phyloP scores from a whole-genome alignment of 1,140 invertebrate species.

The Bombyx mandarina region DNA sequence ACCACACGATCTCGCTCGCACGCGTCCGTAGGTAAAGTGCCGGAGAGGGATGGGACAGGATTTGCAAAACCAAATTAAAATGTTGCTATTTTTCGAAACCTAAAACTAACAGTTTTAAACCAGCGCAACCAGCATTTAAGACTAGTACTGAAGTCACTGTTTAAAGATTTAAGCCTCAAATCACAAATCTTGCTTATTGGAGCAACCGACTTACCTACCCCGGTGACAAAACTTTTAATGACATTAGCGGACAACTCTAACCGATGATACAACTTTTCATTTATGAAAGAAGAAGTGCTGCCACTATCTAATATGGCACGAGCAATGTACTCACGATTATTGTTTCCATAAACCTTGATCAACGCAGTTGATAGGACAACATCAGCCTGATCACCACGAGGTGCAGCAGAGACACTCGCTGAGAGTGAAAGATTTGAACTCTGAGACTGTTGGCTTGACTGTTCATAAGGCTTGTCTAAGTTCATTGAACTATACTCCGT shows the following conservation, averaged over 20 bases:
- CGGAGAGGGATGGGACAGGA: too few species aligned
- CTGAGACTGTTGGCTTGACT: neutral
- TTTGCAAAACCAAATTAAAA: too few species aligned
- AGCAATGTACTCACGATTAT: neutral
- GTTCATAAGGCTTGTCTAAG: neutral
- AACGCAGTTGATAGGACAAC: neutral
- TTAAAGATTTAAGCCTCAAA: neutral
- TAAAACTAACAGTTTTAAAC: too few species aligned
- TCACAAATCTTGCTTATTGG: neutral
- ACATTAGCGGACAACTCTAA: neutral
- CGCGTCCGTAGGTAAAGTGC: too few species aligned
- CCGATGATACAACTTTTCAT: neutral
- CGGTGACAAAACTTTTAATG: neutral
- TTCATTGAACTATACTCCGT: too few species aligned
- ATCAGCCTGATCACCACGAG: too few species aligned
- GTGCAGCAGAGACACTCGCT: neutral
- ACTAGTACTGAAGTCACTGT: neutral
- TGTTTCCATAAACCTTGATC: neutral
- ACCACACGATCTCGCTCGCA: too few species aligned
- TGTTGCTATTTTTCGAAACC: too few species aligned
- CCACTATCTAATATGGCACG: conserved; percentile 1
- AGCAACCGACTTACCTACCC: neutral
- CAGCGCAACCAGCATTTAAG: too few species aligned
- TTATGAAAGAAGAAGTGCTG: conserved; percentile 2
- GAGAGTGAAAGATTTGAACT: neutral